These are phyloP conservation scores for Sebastes hubbsi DNA, from an alignment of 2,797 vertebrate species.

Conservation along the genomic window DNA sequence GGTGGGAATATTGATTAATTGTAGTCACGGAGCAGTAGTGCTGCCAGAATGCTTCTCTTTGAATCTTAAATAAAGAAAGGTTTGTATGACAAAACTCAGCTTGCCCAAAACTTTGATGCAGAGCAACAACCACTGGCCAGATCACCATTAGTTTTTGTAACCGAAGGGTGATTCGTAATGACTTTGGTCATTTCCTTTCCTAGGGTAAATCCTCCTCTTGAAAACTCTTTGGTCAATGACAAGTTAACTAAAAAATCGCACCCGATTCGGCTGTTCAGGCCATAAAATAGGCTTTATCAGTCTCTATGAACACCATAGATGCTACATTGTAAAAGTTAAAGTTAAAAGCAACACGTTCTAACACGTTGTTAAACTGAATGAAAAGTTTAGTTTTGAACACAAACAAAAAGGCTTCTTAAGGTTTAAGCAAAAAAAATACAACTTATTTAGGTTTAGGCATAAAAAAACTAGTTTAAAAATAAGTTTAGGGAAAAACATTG, in stretches of 20 bases:
- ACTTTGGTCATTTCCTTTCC: not conserved
- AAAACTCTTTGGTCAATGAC: not conserved
- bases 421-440: no score
- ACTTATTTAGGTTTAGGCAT: no score
- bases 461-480: no score
- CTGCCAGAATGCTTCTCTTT: not conserved
- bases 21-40: not conserved
- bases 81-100: not conserved
- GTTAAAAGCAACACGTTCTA: no score
- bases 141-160: not conserved
- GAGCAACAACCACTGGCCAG: not conserved
- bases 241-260: not conserved
- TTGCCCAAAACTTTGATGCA: not conserved
- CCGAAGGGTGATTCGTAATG: not conserved
- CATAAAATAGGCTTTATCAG: no score
- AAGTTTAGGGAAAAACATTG: no score
- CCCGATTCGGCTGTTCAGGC: no score
- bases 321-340: no score
- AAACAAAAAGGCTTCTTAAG: no score
- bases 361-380: no score
- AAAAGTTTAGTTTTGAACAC: no score
- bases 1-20: slow-evolving; percentile 4
- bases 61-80: not conserved
- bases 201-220: not conserved
- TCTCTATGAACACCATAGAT: no score